Evolutionary conservation across 2,113 vertebrate genomes (phyloP), one percentile per base, ranked within the genome.

Genomic region (Microtus ochrogaster): DNA sequence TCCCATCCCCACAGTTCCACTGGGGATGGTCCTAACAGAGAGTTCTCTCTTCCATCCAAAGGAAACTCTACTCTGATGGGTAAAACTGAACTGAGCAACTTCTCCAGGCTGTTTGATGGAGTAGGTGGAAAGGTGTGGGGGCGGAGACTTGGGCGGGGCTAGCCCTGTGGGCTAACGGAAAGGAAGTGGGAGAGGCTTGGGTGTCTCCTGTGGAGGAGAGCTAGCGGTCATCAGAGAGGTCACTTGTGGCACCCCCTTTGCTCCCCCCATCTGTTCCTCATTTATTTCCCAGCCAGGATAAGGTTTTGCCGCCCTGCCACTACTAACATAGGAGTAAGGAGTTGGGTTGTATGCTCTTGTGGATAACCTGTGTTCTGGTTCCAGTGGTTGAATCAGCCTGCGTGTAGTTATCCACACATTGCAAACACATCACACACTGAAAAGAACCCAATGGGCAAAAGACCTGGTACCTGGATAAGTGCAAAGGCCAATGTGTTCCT

Each of bases 141-240:
- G 96, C 52, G 95, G 90, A 93, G 95, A 68, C 58, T 86, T 86
- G 68, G 96, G 94, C 10, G 89, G 96, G 79, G 94, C 91, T 90
- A 92, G 78, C 73, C 91, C 94, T 98, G 97, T 98, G 97, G 97
- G 96, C 94, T 97, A 98, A 98, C 97, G 91, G 97, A 98, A 97
- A 98, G 97, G 97, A 98, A 98, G 97, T 98, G 94, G 96, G 91
- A 98, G 97, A 96, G 96, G 97, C 94, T 88, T 94, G 94, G 91
- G 97, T 98, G 91, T 98, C 97, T 98, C 89, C 86, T 91, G 86
- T 79, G 33, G 70, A 92, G 95, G 93, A 94, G 90, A 96, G 93
- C 58, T 1, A 58, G 58, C 70, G 95, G 97, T 97, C 97, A 98
- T 96, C 87, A 68, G 93, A 91, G 96, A 97, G 97, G 97, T 96